phyloP scores from a whole-genome alignment of 2,888 invertebrate species.

The Ochlodes sylvanus region DNA sequence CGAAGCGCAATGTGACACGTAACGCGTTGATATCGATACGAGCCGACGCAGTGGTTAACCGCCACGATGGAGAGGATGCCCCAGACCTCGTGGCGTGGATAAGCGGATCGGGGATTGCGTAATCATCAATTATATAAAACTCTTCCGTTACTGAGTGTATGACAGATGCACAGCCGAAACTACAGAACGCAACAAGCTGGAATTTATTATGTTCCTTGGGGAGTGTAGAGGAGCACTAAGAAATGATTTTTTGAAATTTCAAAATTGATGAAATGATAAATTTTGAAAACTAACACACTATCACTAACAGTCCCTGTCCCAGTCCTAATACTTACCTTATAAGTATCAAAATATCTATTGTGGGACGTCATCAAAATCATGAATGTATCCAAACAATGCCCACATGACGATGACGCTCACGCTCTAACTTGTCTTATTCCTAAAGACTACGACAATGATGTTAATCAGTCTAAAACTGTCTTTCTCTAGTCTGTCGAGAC shows the following conservation, averaged over 20 bases:
- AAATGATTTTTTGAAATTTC: too few relatives aligned
- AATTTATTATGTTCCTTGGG: too few relatives aligned
- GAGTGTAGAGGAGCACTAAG: too few relatives aligned
- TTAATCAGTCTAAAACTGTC: not conserved
- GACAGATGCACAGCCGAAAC: too few relatives aligned
- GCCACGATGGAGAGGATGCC: slow-evolving; percentile 12
- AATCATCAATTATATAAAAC: not conserved
- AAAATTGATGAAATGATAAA: too few relatives aligned
- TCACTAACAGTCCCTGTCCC: too few relatives aligned
- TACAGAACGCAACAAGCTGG: too few relatives aligned
- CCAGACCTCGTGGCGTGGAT: slow-evolving; percentile 12
- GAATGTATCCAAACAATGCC: not conserved
- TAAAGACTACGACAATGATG: not conserved
- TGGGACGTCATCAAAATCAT: not conserved
- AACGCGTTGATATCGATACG: slow-evolving; percentile 17
- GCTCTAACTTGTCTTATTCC: not conserved
- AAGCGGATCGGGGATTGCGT: not conserved
- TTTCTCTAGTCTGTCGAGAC: slow-evolving; percentile 1
- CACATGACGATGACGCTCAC: not conserved
- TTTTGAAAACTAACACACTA: too few relatives aligned
- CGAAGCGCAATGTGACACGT: slow-evolving; percentile 8
- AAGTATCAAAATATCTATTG: not conserved
- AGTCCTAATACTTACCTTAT: too few relatives aligned
- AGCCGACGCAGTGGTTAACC: slow-evolving; percentile 16
- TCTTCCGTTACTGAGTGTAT: too few relatives aligned